Percentiles rank a stretch among this genome's conserved stretches.
Evolutionary conservation across 2,113 vertebrate species (phyloP).

Genomic region (Solea solea): DNA sequence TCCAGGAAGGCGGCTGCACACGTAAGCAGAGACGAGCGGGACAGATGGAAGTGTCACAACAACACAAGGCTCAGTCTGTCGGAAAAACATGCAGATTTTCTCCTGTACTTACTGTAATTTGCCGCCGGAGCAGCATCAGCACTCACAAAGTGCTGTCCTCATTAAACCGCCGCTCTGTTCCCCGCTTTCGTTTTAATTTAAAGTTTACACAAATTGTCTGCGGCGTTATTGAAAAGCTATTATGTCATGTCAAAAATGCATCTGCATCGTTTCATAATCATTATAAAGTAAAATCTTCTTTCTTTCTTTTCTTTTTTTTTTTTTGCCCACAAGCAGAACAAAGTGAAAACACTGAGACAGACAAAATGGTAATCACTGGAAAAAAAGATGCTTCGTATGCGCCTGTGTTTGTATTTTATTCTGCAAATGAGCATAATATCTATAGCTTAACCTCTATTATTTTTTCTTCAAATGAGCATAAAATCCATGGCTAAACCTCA

Average conservation of each 20-base stretch:
- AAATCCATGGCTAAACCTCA: too few species aligned
- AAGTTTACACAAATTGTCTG: conserved; percentile 19
- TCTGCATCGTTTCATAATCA: conserved; percentile 11
- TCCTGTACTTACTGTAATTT: neutral
- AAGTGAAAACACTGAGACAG: conserved; percentile 1
- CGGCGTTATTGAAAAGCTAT: conserved; percentile 1
- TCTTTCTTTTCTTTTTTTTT: neutral
- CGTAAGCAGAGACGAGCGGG: conserved; percentile 76
- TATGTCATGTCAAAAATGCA: conserved; percentile 8
- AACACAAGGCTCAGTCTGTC: neutral
- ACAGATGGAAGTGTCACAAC: too few species aligned
- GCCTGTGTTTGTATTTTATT: too few species aligned
- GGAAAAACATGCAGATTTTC: neutral
- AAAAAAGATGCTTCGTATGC: neutral
- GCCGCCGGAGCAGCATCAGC: neutral
- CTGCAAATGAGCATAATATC: too few species aligned
- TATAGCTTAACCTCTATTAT: too few species aligned
- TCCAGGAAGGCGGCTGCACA: conserved; percentile 96
- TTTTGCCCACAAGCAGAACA: neutral
- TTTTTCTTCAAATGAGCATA: too few species aligned
- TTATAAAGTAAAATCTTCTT: neutral
- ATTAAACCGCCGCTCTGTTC: conserved; percentile 22
- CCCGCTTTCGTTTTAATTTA: conserved; percentile 11
- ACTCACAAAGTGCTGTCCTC: neutral
- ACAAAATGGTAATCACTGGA: conserved; percentile 1